Conservation (phyloP, 2,113 vertebrate genomes). For the Argyrosomus japonicus region DNA sequence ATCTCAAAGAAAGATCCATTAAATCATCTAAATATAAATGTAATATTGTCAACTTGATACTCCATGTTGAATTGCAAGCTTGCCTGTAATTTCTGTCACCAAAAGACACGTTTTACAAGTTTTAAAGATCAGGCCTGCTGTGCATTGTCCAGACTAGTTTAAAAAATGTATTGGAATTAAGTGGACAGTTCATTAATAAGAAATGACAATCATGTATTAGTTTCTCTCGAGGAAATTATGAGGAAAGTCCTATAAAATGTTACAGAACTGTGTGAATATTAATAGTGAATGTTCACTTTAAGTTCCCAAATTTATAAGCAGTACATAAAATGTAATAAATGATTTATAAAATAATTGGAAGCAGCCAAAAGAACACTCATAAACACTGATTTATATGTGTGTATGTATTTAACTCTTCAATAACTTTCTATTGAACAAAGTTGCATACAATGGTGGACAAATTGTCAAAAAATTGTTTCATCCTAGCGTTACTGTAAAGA, state of each 20-base stretch:
- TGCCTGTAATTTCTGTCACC: background rate
- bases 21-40: too few relatives aligned
- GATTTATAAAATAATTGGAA: too few relatives aligned
- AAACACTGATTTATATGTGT: too few relatives aligned
- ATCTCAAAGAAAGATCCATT: too few relatives aligned
- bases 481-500: background rate
- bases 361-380: too few relatives aligned
- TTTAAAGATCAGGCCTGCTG: background rate
- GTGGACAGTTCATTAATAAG: background rate
- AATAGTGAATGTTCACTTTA: too few relatives aligned
- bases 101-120: background rate
- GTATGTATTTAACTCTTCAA: too few relatives aligned
- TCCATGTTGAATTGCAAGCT: background rate
- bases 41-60: too few relatives aligned
- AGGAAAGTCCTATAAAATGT: background rate
- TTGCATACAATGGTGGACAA: too few relatives aligned
- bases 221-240: background rate
- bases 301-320: too few relatives aligned
- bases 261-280: background rate
- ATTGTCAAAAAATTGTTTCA: background rate
- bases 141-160: background rate
- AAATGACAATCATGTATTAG: background rate
- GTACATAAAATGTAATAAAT: too few relatives aligned
- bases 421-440: too few relatives aligned
- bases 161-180: background rate